A percentile compares a stretch with the other conserved stretches of the same genome.
phyloP scores from a whole-genome alignment of 2,888 invertebrate genomes.

The Coenonympha arcania region DNA sequence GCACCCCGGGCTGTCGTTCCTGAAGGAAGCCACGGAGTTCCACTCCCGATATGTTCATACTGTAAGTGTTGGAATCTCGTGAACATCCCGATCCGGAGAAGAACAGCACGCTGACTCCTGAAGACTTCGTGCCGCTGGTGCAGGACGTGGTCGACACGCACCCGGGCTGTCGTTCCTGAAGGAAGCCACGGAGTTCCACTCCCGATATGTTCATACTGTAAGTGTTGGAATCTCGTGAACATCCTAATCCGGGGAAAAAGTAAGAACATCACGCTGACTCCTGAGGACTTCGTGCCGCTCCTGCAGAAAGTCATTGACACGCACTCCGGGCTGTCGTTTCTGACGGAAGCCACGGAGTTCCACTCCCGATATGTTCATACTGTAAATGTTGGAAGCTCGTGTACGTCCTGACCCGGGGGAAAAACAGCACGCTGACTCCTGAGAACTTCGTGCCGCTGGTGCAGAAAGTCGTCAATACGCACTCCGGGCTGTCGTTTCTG shows the following conservation, averaged over 20 bases:
- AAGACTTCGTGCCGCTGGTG: constrained; percentile 94
- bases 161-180: constrained; percentile 96
- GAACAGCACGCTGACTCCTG: constrained; percentile 80
- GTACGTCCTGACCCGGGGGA: constrained; percentile 85
- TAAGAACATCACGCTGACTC: constrained; percentile 78
- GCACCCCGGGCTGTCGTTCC: constrained; percentile 96
- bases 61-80: constrained; percentile 78
- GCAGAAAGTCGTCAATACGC: constrained; percentile 98
- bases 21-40: constrained; percentile 98
- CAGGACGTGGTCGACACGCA: constrained; percentile 99
- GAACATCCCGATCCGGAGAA: constrained; percentile 83
- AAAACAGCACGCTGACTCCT: constrained; percentile 79
- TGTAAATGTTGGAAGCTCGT: constrained; percentile 85
- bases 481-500: constrained; percentile 98
- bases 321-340: constrained; percentile 96
- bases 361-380: constrained; percentile 99
- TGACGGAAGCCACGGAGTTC: constrained; percentile 98
- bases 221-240: constrained; percentile 81
- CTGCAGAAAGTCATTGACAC: constrained; percentile 99
- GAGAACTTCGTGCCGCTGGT: constrained; percentile 96
- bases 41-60: constrained; percentile 99
- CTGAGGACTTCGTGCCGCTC: constrained; percentile 95
- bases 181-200: constrained; percentile 98
- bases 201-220: constrained; percentile 97
- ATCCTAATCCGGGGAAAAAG: constrained; percentile 85